Evolutionary conservation across 1,140 invertebrate species (phyloP).

Genomic region (Eriosoma lanigerum): DNA sequence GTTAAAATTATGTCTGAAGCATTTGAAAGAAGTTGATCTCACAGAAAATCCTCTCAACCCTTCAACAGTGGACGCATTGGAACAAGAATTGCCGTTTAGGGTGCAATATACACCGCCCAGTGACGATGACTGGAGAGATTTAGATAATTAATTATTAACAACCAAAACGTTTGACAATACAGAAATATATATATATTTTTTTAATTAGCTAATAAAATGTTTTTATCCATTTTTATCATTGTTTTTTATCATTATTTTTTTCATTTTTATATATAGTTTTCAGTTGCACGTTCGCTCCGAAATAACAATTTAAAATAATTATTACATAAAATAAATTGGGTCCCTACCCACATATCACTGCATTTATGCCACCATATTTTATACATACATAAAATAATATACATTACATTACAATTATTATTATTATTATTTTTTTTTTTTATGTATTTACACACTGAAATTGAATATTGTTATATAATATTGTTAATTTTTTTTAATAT

Average conservation of each 20-base stretch:
- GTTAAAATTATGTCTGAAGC: conserved; percentile 17
- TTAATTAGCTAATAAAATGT: conserved; percentile 52
- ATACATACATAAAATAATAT: conserved; percentile 41
- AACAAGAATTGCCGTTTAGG: conserved; percentile 10
- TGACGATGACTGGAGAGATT: conserved; percentile 48
- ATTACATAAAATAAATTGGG: conserved; percentile 51
- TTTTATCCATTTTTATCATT: conserved; percentile 37
- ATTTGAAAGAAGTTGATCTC: conserved; percentile 33
- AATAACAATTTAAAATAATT: conserved; percentile 49
- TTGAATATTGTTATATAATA: conserved; percentile 20
- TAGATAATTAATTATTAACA: conserved; percentile 27
- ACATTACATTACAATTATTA: conserved; percentile 21
- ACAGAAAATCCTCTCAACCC: conserved; percentile 13
- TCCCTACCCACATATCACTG: conserved; percentile 51
- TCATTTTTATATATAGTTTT: conserved; percentile 38
- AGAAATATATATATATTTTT: conserved; percentile 37
- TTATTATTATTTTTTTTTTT: conserved; percentile 12
- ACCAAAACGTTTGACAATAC: conserved; percentile 38
- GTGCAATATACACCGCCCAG: conserved; percentile 3
- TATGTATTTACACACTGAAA: conserved; percentile 29
- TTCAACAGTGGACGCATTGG: conserved; percentile 10
- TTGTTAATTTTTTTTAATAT: no score
- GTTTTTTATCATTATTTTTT: conserved; percentile 32
- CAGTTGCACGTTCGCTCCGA: conserved; percentile 20
- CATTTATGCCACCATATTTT: conserved; percentile 39